phyloP scores from a whole-genome alignment of 2,113 vertebrate genomes.

The Orientallactaga bullata region DNA sequence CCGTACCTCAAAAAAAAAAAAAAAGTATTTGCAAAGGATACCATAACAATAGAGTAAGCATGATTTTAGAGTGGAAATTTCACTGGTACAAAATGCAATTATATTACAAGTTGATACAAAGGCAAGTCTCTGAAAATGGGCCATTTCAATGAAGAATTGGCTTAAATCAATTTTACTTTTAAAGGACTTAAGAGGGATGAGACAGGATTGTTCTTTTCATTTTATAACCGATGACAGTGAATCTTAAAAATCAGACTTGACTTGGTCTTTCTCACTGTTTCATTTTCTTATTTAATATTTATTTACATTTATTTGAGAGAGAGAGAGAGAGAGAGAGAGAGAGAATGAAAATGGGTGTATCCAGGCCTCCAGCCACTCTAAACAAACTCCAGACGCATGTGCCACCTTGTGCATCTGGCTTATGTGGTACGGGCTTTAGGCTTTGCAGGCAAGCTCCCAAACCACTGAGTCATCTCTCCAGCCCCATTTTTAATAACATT shows the following conservation, averaged over 20 bases:
- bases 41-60: background rate
- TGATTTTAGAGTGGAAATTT: constrained; percentile 22
- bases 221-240: background rate
- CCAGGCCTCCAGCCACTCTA: too few species aligned
- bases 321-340: too few species aligned
- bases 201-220: background rate
- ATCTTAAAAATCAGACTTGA: background rate
- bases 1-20: too few species aligned
- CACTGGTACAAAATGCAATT: background rate
- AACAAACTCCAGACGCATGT: too few species aligned
- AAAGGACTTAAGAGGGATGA: background rate
- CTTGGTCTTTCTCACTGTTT: background rate
- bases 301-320: too few species aligned
- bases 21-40: background rate
- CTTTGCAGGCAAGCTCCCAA: too few species aligned
- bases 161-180: background rate
- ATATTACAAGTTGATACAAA: constrained; percentile 1
- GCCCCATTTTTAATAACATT: background rate
- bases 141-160: background rate
- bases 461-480: too few species aligned
- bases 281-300: constrained; percentile 13
- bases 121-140: background rate
- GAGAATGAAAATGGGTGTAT: too few species aligned
- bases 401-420: too few species aligned
- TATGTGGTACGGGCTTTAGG: too few species aligned